Percentiles rank a stretch among this genome's conserved stretches.
Evolutionary conservation across 53 echinoderm and acorn worm genomes (phyloP).

Genomic region (Antedon mediterranea): DNA sequence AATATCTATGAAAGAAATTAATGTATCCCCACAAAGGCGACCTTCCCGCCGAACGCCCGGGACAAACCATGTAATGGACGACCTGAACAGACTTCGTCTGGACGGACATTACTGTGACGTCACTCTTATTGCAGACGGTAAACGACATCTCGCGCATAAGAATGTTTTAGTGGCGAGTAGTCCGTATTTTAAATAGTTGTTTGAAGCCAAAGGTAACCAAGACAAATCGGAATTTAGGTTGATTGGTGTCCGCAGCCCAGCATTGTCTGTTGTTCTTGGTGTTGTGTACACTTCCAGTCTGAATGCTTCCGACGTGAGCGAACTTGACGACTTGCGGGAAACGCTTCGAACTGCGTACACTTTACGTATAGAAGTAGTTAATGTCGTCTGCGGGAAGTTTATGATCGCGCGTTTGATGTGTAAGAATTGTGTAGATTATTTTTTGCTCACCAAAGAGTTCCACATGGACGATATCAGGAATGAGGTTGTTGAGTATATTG

Average conservation of each 20-base stretch:
- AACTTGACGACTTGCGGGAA: not conserved
- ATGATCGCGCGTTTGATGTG: not conserved
- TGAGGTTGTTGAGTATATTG: not conserved
- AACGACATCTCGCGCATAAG: constrained; percentile 15
- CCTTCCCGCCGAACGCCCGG: not conserved
- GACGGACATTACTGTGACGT: constrained; percentile 18
- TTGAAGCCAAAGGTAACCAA: not conserved
- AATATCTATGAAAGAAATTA: not conserved
- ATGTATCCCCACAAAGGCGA: not conserved
- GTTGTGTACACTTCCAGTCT: constrained; percentile 10
- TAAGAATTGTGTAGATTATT: not conserved
- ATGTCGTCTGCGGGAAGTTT: not conserved
- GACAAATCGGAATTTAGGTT: not conserved
- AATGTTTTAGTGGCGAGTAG: constrained; percentile 28
- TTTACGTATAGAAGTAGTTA: not conserved
- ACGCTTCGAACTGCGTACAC: not conserved
- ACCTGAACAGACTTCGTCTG: not conserved
- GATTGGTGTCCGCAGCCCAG: not conserved
- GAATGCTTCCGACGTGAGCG: not conserved
- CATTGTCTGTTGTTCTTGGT: not conserved
- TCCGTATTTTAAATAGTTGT: constrained; percentile 26
- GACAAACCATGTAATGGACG: not conserved
- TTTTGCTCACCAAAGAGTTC: not conserved
- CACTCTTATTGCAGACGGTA: constrained; percentile 16
- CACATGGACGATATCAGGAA: not conserved